Conservation (phyloP, 2,113 vertebrate genomes). For the Entelurus aequoreus region DNA sequence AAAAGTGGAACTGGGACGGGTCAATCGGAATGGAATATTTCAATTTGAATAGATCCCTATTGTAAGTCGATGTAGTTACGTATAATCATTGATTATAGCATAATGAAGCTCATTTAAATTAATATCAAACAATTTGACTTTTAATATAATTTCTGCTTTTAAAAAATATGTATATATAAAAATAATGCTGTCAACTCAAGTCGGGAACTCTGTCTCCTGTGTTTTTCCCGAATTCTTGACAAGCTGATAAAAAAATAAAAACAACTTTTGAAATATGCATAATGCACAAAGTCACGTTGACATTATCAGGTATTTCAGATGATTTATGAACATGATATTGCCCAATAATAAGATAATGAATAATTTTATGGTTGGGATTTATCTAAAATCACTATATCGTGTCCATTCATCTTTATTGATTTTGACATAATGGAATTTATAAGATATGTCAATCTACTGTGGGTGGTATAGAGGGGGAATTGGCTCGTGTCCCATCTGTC, state of each 20-base stretch:
- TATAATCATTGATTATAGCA: no score
- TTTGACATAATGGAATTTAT: constrained; percentile 27
- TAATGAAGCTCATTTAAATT: no score
- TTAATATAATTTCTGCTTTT: no score
- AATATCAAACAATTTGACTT: no score
- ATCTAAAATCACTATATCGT: constrained; percentile 24
- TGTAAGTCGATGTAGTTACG: no score
- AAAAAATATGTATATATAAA: no score
- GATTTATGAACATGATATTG: constrained; percentile 16
- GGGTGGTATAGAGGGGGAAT: constrained; percentile 28
- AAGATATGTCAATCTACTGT: constrained; percentile 29
- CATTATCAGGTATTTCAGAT: constrained; percentile 8
- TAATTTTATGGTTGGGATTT: constrained; percentile 29
- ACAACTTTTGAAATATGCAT: background rate
- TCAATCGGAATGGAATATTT: no score
- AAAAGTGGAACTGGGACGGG: no score
- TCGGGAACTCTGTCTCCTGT: background rate
- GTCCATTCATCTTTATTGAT: constrained; percentile 42
- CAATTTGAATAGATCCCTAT: no score
- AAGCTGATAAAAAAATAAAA: background rate
- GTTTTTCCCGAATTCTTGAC: constrained; percentile 3
- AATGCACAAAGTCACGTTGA: constrained; percentile 5
- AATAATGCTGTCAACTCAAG: no score
- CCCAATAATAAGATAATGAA: constrained; percentile 38
- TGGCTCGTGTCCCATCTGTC: constrained; percentile 41